Conservation (phyloP, 2,888 invertebrate genomes). For the Stenchaetothrips biformis region DNA sequence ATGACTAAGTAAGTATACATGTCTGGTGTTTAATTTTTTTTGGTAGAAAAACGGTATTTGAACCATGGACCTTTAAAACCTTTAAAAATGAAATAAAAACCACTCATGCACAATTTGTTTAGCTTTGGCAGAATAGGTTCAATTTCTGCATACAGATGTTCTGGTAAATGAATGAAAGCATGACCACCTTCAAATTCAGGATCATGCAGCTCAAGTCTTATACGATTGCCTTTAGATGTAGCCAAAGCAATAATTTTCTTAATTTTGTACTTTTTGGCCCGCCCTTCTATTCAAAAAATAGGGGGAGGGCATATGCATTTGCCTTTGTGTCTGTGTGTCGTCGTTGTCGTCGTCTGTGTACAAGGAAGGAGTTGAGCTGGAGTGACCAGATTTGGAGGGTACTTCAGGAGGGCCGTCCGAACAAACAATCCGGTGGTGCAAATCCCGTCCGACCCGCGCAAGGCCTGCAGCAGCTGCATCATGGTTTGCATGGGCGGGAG, state of each 20-base stretch:
- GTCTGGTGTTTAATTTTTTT: background rate
- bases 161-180: background rate
- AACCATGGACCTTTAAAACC: background rate
- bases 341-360: too few relatives aligned
- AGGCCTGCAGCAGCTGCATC: too few relatives aligned
- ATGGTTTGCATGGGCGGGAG: too few relatives aligned
- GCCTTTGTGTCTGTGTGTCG: too few relatives aligned
- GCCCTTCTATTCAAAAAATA: too few relatives aligned
- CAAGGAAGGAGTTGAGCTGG: too few relatives aligned
- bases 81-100: background rate
- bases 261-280: background rate
- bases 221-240: background rate
- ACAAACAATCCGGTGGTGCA: too few relatives aligned
- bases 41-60: background rate
- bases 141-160: background rate
- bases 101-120: background rate
- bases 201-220: background rate
- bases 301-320: too few relatives aligned
- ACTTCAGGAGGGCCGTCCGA: too few relatives aligned
- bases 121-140: background rate
- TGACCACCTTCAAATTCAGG: background rate
- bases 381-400: too few relatives aligned
- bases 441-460: too few relatives aligned
- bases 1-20: too few relatives aligned
- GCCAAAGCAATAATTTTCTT: background rate